Conservation (phyloP, 2,888 invertebrate species). For the Saturnia japonica region DNA sequence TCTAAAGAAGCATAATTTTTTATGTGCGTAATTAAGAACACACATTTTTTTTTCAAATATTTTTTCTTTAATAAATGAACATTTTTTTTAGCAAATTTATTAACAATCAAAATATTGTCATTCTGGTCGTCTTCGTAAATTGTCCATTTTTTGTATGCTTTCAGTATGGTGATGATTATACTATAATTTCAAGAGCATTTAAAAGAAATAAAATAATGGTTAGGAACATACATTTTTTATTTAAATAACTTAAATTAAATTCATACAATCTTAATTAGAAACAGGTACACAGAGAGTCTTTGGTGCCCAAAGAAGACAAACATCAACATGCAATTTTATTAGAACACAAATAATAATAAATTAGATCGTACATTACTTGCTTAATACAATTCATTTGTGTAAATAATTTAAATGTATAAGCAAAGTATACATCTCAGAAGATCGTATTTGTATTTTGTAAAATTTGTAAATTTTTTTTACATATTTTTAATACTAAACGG, state of each 20-base stretch:
- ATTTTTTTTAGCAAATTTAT: neutral
- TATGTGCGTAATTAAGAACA: too few species aligned
- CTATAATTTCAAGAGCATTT: too few species aligned
- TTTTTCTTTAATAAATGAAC: neutral
- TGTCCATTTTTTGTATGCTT: neutral
- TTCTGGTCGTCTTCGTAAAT: neutral
- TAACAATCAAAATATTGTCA: neutral
- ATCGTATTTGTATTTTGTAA: neutral
- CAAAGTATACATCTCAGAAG: neutral
- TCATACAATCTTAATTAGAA: constrained; percentile 15
- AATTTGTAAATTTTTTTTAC: neutral
- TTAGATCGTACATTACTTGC: neutral
- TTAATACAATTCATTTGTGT: neutral
- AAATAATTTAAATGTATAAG: constrained; percentile 2
- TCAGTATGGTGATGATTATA: neutral
- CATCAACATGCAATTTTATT: constrained; percentile 14
- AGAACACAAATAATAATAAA: neutral
- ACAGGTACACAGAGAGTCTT: constrained; percentile 34
- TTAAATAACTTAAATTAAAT: constrained; percentile 19
- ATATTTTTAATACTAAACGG: neutral
- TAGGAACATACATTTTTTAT: constrained; percentile 1
- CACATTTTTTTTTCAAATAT: neutral
- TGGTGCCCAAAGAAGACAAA: constrained; percentile 27
- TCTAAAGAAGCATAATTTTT: too few species aligned
- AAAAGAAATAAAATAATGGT: constrained; percentile 7